Evolutionary conservation across 2,113 vertebrate genomes (phyloP).

Genomic region (Vireo altiloquus): DNA sequence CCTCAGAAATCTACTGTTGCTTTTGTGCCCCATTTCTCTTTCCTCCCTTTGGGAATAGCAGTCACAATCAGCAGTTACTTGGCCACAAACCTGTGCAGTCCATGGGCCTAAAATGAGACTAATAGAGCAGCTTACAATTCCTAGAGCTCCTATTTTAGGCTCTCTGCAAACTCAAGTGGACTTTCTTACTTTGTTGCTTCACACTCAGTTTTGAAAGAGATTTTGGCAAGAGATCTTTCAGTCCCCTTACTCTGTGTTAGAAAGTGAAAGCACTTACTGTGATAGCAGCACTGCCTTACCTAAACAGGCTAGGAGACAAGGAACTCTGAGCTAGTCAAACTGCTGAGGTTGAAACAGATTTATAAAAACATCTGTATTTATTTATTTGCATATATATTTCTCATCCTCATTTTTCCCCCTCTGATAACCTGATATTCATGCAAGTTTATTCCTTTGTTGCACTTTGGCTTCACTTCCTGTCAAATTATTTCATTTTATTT

Average conservation of each 20-base stretch:
- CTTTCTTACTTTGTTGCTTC: neutral
- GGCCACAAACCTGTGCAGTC: neutral
- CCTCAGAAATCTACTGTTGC: constrained; percentile 8
- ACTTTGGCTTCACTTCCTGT: constrained; percentile 42
- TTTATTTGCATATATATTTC: neutral
- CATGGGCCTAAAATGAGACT: neutral
- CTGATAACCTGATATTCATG: neutral
- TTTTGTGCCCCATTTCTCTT: constrained; percentile 30
- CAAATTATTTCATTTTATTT: constrained; percentile 49
- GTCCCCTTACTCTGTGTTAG: neutral
- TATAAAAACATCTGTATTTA: neutral
- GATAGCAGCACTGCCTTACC: neutral
- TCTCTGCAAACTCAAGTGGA: neutral
- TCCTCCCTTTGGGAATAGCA: constrained; percentile 18
- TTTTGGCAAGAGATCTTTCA: neutral
- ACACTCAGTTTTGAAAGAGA: neutral
- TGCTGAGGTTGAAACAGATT: neutral
- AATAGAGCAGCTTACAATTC: neutral
- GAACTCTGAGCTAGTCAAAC: neutral
- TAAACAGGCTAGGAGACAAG: neutral
- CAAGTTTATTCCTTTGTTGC: neutral
- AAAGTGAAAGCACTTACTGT: neutral
- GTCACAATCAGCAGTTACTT: constrained; percentile 28
- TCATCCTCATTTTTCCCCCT: neutral
- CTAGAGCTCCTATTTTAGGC: neutral